Percentiles rank a stretch among this genome's conserved stretches.
These are phyloP conservation scores for Anguilla marmorata DNA, from an alignment of 2,797 vertebrate genomes.

Conservation along the genomic window DNA sequence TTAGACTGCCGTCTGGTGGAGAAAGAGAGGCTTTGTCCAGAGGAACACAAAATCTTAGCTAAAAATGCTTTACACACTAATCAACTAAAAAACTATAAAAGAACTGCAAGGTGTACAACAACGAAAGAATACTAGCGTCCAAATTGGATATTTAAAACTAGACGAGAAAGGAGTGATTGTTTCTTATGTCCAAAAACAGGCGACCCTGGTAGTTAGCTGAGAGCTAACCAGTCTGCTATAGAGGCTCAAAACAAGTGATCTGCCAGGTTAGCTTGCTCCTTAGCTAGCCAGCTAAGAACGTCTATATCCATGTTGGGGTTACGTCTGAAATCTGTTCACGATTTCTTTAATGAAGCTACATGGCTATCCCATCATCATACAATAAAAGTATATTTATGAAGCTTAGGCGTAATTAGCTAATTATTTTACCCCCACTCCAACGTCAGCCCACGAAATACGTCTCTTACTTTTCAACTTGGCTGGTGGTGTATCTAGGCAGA, in stretches of 20 bases:
- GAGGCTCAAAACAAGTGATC: no score
- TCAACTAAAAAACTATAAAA: background rate
- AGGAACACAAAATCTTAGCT: background rate
- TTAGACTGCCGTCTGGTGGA: conserved; percentile 8
- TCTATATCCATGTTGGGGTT: conserved; percentile 1
- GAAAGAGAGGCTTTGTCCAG: background rate
- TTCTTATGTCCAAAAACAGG: background rate
- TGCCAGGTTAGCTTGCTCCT: no score
- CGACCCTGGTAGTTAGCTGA: background rate
- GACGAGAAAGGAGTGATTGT: background rate
- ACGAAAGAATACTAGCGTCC: background rate
- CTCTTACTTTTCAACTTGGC: conserved; percentile 48
- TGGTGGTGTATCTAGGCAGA: conserved; percentile 70
- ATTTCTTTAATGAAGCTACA: conserved; percentile 9
- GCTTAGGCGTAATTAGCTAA: background rate
- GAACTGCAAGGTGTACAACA: background rate
- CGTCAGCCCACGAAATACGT: conserved; percentile 40
- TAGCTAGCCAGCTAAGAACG: background rate
- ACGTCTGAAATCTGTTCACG: background rate
- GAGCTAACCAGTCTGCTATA: background rate
- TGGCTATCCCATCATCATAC: background rate
- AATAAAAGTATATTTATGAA: background rate
- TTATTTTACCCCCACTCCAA: conserved; percentile 52
- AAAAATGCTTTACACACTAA: background rate
- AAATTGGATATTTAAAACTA: background rate